A percentile compares a stretch with the other conserved stretches of the same genome.
Conservation (phyloP, 2,888 invertebrate genomes). For the Polia nebulosa region DNA sequence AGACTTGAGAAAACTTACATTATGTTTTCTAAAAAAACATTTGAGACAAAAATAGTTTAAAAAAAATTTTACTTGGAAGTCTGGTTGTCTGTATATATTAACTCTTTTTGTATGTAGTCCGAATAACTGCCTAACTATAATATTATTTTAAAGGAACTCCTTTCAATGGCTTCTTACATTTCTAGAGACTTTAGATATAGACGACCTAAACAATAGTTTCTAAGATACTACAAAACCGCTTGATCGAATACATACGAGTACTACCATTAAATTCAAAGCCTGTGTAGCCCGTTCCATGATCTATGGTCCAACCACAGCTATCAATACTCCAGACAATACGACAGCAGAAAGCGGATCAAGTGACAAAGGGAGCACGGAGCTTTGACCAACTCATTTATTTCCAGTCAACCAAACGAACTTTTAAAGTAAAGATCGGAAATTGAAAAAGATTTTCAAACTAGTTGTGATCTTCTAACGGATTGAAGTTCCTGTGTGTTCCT, state of each 20-base stretch:
- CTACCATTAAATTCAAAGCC: not conserved
- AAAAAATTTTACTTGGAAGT: no score
- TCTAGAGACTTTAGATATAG: no score
- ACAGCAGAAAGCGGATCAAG: not conserved
- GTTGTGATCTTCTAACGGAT: not conserved
- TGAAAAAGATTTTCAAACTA: conserved; percentile 8
- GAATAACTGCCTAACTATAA: no score
- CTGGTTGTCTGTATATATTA: no score
- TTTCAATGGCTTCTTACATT: no score
- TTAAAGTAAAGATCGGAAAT: not conserved
- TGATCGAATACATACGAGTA: not conserved
- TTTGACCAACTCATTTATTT: not conserved
- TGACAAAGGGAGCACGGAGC: not conserved
- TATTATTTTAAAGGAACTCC: no score
- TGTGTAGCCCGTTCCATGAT: not conserved
- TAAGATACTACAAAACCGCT: not conserved
- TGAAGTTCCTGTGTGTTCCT: no score
- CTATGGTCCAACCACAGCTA: not conserved
- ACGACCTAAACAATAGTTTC: not conserved
- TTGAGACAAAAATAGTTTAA: no score
- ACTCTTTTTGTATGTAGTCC: no score
- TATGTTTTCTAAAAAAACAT: no score
- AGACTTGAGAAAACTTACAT: no score
- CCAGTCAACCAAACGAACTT: not conserved
- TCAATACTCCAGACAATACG: not conserved